phyloP scores from a whole-genome alignment of 2,113 vertebrate genomes.

The Bungarus multicinctus region DNA sequence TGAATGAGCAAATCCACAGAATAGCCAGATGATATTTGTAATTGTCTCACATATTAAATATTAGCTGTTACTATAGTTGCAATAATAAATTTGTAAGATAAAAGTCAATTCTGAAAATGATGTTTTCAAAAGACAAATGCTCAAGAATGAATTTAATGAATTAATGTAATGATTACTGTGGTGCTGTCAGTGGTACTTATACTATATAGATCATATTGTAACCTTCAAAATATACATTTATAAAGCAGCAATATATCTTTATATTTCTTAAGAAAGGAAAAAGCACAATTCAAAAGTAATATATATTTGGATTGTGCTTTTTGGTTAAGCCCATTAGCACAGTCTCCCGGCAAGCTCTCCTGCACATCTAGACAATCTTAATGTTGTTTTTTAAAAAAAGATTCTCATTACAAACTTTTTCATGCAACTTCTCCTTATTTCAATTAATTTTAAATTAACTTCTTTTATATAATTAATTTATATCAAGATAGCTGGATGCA shows the following conservation, averaged over 20 bases:
- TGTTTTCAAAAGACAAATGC: not conserved
- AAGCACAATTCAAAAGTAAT: not conserved
- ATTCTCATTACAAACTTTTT: not conserved
- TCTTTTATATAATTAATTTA: not conserved
- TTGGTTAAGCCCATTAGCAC: not conserved
- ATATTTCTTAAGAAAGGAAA: not conserved
- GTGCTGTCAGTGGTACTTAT: not conserved
- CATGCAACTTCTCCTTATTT: not conserved
- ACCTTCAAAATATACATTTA: not conserved
- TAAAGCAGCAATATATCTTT: not conserved
- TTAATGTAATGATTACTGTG: not conserved
- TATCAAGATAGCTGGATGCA: not conserved
- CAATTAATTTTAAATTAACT: not conserved
- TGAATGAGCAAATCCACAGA: not conserved
- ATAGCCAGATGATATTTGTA: not conserved
- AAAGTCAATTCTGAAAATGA: conserved; percentile 23
- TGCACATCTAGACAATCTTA: not conserved
- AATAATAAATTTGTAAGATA: conserved; percentile 19
- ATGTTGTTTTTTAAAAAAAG: not conserved
- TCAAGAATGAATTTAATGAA: not conserved
- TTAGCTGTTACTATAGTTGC: conserved; percentile 2
- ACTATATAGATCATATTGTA: not conserved
- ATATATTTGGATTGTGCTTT: not conserved
- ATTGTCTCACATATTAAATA: not conserved
- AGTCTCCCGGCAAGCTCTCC: not conserved